Evolutionary conservation across 2,888 invertebrate genomes (phyloP).

Genomic region (Pristionchus arcanus): DNA sequence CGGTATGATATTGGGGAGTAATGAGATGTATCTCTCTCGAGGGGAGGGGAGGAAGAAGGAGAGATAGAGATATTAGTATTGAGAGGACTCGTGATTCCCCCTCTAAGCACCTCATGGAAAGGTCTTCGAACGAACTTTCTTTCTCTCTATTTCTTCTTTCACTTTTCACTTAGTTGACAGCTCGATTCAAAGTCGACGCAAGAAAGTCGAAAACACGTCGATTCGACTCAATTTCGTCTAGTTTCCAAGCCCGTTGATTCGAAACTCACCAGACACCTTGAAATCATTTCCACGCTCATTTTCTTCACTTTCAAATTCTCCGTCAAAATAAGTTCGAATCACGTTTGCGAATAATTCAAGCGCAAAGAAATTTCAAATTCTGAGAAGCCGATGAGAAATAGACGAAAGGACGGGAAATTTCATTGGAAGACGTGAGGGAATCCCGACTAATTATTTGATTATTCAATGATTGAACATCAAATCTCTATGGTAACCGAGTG

Average conservation of each 20-base stretch:
- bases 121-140: neutral
- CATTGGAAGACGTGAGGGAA: neutral
- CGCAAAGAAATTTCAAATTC: neutral
- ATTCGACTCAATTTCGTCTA: neutral
- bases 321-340: constrained; percentile 18
- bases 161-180: constrained; percentile 27
- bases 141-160: constrained; percentile 1
- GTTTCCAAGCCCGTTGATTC: neutral
- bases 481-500: neutral
- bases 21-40: neutral
- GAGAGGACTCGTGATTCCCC: neutral
- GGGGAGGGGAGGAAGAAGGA: neutral
- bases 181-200: neutral
- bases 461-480: neutral
- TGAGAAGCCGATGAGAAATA: neutral
- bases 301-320: neutral
- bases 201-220: constrained; percentile 3
- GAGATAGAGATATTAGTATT: neutral
- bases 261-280: neutral
- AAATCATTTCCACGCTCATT: neutral
- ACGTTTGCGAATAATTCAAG: neutral
- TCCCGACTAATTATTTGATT: neutral
- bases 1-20: neutral
- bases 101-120: neutral
- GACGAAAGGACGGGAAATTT: neutral